These are phyloP conservation scores for Gastrophysa polygoni DNA, from an alignment of 2,888 invertebrate species.

Conservation along the genomic window DNA sequence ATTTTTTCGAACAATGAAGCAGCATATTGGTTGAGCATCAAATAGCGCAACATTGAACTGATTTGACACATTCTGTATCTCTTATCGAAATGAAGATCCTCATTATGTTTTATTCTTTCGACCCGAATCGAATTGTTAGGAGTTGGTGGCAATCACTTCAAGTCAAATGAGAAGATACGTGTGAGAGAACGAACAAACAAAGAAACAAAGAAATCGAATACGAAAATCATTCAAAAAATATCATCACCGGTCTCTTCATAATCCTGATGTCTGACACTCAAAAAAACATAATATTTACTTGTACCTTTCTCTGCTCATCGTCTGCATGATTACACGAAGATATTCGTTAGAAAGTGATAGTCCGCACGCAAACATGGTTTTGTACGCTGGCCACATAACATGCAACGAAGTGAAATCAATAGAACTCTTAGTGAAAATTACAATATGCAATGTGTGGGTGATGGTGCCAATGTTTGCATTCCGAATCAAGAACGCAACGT, in stretches of 20 bases:
- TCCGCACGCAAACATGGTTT: neutral
- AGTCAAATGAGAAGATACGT: no score
- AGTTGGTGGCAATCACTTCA: no score
- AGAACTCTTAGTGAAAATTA: neutral
- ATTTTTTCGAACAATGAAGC: no score
- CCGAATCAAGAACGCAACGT: neutral
- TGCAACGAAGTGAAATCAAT: neutral
- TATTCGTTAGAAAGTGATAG: neutral
- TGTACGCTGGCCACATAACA: neutral
- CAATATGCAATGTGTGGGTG: neutral
- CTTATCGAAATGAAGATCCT: no score
- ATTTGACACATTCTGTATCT: no score
- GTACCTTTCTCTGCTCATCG: neutral
- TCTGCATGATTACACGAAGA: slow-evolving; percentile 1
- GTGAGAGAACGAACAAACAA: no score
- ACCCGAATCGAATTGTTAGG: no score
- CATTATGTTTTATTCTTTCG: no score
- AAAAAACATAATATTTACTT: neutral
- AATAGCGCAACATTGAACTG: no score
- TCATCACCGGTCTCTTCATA: neutral
- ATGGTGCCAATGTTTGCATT: neutral
- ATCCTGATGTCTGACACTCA: neutral
- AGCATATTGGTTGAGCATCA: no score
- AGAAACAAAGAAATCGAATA: no score
- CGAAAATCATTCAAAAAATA: no score